Conservation (phyloP, 2,113 vertebrate species). For the Baryphthengus martii region DNA sequence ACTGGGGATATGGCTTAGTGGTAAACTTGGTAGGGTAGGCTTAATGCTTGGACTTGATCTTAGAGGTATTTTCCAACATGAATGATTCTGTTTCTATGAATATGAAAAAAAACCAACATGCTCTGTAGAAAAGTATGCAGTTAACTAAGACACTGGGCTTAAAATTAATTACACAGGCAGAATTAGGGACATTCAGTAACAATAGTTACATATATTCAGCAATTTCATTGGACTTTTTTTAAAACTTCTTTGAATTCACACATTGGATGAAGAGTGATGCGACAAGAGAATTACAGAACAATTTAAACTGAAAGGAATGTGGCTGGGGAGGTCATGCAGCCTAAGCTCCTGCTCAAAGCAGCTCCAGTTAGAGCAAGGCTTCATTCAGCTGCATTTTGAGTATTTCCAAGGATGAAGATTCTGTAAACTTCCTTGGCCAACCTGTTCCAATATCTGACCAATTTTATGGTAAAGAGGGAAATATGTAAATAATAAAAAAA, state of each 20-base stretch:
- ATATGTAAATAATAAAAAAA: background rate
- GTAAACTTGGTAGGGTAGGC: too few relatives aligned
- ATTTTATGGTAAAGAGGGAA: rapidly evolving
- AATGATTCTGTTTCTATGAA: too few relatives aligned
- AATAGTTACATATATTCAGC: background rate
- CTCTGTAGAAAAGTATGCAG: background rate
- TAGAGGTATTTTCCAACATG: too few relatives aligned
- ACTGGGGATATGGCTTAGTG: too few relatives aligned
- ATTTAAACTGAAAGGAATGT: background rate
- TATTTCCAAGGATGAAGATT: background rate
- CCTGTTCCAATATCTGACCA: background rate
- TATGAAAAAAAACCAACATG: background rate
- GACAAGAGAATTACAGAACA: background rate
- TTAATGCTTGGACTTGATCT: too few relatives aligned
- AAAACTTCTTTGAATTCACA: background rate
- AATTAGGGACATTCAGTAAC: background rate
- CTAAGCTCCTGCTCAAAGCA: background rate
- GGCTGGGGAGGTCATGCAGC: background rate
- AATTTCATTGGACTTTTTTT: background rate
- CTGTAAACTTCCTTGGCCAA: background rate
- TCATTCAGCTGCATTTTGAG: background rate
- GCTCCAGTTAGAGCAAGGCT: background rate
- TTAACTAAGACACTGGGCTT: background rate
- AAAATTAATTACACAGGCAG: background rate
- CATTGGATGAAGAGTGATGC: background rate